These are phyloP conservation scores for Ochropleura leucogaster DNA, from an alignment of 2,888 invertebrate genomes.

Conservation along the genomic window DNA sequence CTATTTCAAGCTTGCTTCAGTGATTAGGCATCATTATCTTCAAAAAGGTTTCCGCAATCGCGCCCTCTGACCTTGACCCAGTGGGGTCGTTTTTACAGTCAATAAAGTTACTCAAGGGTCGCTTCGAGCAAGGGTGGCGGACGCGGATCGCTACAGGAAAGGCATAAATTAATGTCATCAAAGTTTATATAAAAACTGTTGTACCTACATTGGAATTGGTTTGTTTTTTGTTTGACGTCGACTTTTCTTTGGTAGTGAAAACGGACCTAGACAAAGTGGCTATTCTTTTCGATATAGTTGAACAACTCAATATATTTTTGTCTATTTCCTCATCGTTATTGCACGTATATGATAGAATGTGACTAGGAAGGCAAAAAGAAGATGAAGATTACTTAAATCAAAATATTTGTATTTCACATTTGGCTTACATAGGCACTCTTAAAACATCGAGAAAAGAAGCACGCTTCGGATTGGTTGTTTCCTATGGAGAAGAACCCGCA, in stretches of 20 bases:
- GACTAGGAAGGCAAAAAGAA: too few relatives aligned
- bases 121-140: conserved; percentile 44
- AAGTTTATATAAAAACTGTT: conserved; percentile 1
- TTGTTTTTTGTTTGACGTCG: not conserved
- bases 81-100: conserved; percentile 54
- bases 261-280: not conserved
- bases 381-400: too few relatives aligned
- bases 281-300: too few relatives aligned
- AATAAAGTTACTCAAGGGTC: conserved; percentile 69
- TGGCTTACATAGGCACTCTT: too few relatives aligned
- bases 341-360: too few relatives aligned
- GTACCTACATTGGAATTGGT: not conserved
- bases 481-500: too few relatives aligned
- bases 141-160: conserved; percentile 14
- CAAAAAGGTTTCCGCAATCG: conserved; percentile 17
- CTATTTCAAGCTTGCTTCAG: not conserved
- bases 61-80: conserved; percentile 44
- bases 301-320: too few relatives aligned
- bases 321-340: too few relatives aligned
- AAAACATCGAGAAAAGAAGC: too few relatives aligned
- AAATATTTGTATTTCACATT: too few relatives aligned
- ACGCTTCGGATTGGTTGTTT: too few relatives aligned
- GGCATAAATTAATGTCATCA: conserved; percentile 35
- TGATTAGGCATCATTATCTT: conserved; percentile 15
- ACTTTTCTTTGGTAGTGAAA: not conserved